Evolutionary conservation across 2,797 vertebrate genomes (phyloP), one percentile per base, ranked within the genome.

Genomic region (Triplophysa bombifrons): DNA sequence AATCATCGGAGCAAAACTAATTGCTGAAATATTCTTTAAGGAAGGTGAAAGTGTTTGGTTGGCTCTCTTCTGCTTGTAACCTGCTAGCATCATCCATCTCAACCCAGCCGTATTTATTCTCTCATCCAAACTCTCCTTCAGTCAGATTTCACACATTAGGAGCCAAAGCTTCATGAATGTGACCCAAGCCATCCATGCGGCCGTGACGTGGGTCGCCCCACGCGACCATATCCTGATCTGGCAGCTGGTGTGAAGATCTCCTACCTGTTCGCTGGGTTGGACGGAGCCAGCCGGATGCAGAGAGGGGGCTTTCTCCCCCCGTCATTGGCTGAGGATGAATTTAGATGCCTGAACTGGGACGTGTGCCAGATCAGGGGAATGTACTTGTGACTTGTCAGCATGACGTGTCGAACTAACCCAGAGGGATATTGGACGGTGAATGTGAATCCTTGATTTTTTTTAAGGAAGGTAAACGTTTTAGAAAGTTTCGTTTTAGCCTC

Each of bases 251-350:
- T 34, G n/a, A 60, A 56, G 50, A 72, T 64, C 75, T 65, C 60
- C 80, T 79, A 82, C 80, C 80, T 79, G 74, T 58, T 79, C 69
- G 38, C 51, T 30, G 34, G 72, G 83, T 86, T 85, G 90, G 87
- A 87, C 86, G 84, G 76, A 81, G 79, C 76, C 68, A 68, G 81
- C 90, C 87, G 93, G 91, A 93, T 91, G 86, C 87, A 87, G 89
- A 89, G 66, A 89, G 90, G 89, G 87, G 89, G 88, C 86, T 87
- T 63, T 80, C 76, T 74, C 73, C 71, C 69, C 69, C 83, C 63
- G 83, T 91, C 92, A 93, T 92, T 93, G 93, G 93, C 88, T 91
- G 90, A 92, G 91, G 91, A 93, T 90, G 91, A 89, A 91, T 89
- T 88, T 87, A 89, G 86, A 90, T 74, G 88, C 84, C 44, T 68